Conservation (phyloP, 2,888 invertebrate genomes). For the Tetanocera ferruginea region DNA sequence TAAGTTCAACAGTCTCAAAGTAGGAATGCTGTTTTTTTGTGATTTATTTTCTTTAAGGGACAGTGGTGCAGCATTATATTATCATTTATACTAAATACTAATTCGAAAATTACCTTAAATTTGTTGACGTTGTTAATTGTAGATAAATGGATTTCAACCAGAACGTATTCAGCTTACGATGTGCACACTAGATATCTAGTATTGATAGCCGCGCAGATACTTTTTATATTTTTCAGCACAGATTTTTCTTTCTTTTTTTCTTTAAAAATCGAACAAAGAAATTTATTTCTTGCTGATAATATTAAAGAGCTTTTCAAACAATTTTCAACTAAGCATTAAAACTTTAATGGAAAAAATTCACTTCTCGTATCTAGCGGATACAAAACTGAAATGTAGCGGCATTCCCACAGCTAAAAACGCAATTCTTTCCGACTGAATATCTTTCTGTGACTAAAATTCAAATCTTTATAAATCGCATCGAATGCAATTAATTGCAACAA, state of each 20-base stretch:
- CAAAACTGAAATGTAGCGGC: background rate
- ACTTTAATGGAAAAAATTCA: background rate
- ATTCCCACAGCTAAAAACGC: background rate
- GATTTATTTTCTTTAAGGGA: no score
- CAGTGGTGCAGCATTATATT: background rate
- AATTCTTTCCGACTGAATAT: slow-evolving; percentile 1
- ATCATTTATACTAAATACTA: background rate
- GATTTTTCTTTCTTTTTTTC: no score
- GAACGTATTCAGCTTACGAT: background rate
- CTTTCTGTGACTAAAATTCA: slow-evolving; percentile 11
- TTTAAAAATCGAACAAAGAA: no score
- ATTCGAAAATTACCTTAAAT: background rate
- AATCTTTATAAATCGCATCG: background rate
- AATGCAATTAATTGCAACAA: slow-evolving; percentile 13
- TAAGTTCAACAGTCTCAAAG: no score
- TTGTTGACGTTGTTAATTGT: background rate
- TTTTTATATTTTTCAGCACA: no score
- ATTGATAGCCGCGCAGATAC: no score
- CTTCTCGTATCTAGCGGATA: background rate
- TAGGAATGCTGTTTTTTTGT: no score
- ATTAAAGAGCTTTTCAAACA: background rate
- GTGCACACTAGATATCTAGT: no score
- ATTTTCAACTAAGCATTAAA: background rate
- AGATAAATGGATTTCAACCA: background rate
- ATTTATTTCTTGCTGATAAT: no score